Base-by-base conservation (phyloP, 2,113 vertebrate species). In the Scolopax mira region DNA sequence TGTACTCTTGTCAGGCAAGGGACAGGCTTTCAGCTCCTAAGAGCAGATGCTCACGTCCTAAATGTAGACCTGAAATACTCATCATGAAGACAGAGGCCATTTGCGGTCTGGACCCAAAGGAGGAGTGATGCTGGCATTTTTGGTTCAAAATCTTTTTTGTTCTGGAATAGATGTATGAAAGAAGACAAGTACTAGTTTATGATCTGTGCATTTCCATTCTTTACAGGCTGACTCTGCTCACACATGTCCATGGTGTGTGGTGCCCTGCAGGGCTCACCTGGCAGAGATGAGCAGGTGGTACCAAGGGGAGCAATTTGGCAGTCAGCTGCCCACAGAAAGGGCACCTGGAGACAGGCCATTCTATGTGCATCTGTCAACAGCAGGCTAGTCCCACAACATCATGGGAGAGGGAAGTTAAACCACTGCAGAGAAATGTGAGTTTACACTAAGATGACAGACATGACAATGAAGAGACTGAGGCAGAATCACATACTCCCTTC, bases 241-340 rank as follows among this genome's bases (percentile, higher is more conserved):
- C 23, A 7, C 3, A 0, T 7, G 42, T 30, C 46, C 0, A 0
- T 11, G 33, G 78, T 0, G 2, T 74, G 72, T 2, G 7, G 39
- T 13, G 35, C 30, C 30, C 33, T 35, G 42, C 28, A 42, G 52
- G 23, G 13, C 39, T 67, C 58, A 64, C 48, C 42, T 35, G 46
- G 48, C 31, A 79, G 27, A 33, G 27, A 23, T 1, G 3, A 74
- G 54, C 37, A 17, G 52, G 52, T 0, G 1, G 15, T 30, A 9
- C 2, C 42, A 46, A 28, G 0, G 1, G 33, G 30, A 46, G 23
- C 0, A 2, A 8, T 71, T 37, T 52, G 72, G 7, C 54, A 52
- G 39, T 25, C 23, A 19, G 69, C 33, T 41, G 25, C 27, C 51
- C 33, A 33, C 5, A 10, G 41, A 69, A 24, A 81, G 55, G 72